A percentile compares a stretch with the other conserved stretches of the same genome.
Conservation (phyloP, 2,113 vertebrate species). For the Phrynosoma blainvillii region DNA sequence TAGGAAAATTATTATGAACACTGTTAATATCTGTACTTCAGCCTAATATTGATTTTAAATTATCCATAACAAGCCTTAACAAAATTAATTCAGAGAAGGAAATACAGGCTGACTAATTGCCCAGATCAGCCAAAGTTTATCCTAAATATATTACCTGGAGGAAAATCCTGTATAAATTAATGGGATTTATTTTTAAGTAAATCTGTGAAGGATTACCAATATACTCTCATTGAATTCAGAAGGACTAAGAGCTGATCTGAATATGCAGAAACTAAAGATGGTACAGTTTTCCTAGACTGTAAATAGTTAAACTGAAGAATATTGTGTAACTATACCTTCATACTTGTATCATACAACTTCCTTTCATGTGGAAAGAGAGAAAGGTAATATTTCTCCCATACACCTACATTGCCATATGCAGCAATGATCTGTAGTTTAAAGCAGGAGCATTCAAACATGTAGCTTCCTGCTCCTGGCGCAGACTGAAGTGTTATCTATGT, state of each 20-base stretch:
- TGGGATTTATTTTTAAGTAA: constrained; percentile 4
- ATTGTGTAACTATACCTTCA: background rate
- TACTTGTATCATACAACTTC: too few relatives aligned
- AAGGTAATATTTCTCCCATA: background rate
- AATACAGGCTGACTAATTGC: background rate
- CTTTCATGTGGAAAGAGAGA: background rate
- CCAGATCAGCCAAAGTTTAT: background rate
- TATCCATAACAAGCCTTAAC: background rate
- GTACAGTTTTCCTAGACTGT: background rate
- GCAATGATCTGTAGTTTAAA: background rate
- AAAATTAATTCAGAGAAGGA: background rate
- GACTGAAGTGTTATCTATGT: background rate
- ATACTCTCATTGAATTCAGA: background rate
- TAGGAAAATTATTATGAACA: background rate
- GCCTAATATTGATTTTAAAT: background rate
- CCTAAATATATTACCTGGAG: constrained; percentile 6
- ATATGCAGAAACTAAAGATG: background rate
- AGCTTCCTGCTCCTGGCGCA: background rate
- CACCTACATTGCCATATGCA: background rate
- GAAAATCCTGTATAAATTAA: constrained; percentile 15
- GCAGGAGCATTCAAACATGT: background rate
- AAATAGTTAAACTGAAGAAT: background rate
- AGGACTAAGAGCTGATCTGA: background rate
- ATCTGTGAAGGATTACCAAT: background rate
- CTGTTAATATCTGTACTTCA: background rate